Conservation (phyloP, 2,113 vertebrate species). For the Nerophis lumbriciformis region DNA sequence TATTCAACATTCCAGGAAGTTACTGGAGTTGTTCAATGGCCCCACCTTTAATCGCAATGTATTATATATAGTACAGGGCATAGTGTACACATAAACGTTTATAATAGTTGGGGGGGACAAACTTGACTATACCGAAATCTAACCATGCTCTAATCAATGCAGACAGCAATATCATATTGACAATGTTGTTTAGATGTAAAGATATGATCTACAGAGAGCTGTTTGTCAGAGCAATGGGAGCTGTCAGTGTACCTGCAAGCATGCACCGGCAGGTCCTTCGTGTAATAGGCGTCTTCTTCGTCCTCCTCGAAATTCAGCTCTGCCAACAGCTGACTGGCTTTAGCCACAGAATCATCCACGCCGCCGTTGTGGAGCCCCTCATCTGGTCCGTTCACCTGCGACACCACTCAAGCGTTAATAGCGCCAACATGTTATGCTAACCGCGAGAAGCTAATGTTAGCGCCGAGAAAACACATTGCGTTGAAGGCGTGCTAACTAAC, state of each 20-base stretch:
- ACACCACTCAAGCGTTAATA: constrained; percentile 21
- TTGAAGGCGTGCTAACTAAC: background rate
- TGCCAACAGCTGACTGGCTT: constrained; percentile 90
- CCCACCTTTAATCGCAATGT: too few species aligned
- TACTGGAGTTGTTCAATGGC: too few species aligned
- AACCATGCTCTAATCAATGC: too few species aligned
- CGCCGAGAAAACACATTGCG: background rate
- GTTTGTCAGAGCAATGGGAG: too few species aligned
- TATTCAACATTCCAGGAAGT: too few species aligned
- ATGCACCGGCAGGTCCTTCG: constrained; percentile 93
- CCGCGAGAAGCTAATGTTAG: constrained; percentile 14
- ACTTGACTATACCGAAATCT: too few species aligned
- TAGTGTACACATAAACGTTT: too few species aligned
- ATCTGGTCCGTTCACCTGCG: constrained; percentile 89
- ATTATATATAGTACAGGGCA: too few species aligned
- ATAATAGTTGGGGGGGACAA: too few species aligned
- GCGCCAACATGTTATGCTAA: constrained; percentile 15
- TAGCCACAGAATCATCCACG: constrained; percentile 83
- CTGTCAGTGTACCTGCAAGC: constrained; percentile 87
- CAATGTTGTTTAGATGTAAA: too few species aligned
- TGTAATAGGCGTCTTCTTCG: constrained; percentile 96
- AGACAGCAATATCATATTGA: background rate
- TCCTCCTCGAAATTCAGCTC: constrained; percentile 98
- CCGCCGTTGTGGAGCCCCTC: constrained; percentile 87
- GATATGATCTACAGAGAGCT: too few species aligned